Percentiles rank a stretch among this genome's conserved stretches.
phyloP scores from a whole-genome alignment of 2,113 vertebrate genomes.

The Acanthisitta chloris region DNA sequence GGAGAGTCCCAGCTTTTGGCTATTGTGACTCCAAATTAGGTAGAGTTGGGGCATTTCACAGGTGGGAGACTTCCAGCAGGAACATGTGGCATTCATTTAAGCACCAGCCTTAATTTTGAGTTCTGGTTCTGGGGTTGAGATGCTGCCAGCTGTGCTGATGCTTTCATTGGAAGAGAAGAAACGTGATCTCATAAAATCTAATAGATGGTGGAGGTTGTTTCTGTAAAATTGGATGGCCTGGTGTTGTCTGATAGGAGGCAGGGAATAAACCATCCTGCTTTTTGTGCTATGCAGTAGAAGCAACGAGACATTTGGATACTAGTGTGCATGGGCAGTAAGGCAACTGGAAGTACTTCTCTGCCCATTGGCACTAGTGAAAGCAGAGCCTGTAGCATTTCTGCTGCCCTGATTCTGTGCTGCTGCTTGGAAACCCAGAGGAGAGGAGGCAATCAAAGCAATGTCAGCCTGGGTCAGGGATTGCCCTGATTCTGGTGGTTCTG shows the following conservation, averaged over 20 bases:
- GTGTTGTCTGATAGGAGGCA: not conserved
- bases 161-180: not conserved
- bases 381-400: not conserved
- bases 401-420: not conserved
- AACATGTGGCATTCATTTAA: not conserved
- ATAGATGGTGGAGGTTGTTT: not conserved
- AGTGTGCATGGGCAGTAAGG: not conserved
- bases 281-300: not conserved
- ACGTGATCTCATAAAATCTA: not conserved
- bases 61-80: not conserved
- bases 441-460: not conserved
- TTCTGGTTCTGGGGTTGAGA: not conserved
- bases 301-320: not conserved
- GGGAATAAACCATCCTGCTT: not conserved
- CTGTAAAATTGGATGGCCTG: not conserved
- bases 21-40: not conserved
- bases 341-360: not conserved
- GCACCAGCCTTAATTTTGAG: not conserved
- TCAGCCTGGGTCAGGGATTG: not conserved
- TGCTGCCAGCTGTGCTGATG: not conserved
- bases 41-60: not conserved
- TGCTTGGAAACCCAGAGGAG: not conserved
- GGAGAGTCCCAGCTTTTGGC: not conserved
- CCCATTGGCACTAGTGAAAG: not conserved
- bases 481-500: not conserved